Evolutionary conservation across 1,140 invertebrate species (phyloP), one percentile per base, ranked within the genome.

Genomic region (Nixonia krombeini): DNA sequence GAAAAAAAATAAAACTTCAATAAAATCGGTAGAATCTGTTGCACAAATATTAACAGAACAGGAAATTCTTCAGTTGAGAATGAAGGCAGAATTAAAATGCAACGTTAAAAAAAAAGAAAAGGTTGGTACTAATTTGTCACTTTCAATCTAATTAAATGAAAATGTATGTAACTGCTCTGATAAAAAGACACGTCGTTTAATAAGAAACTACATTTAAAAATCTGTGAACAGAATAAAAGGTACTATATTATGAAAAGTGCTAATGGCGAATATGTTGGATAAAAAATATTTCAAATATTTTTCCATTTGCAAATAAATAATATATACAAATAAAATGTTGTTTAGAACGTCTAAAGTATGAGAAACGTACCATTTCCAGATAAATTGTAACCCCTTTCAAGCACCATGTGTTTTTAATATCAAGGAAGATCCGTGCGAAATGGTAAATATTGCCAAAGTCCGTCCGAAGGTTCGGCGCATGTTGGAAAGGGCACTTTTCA

Each of bases 381-480:
- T 84, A 69, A 46, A 53, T 0, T 92, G 90, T 53, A 76, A 89
- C 61, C 86, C 89, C 0, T 29, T 84, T 0, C 53, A 80, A 46
- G 74, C 85, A 2, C 89, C 91, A 1, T 95, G 93, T 72, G 78
- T 95, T 0, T 95, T 91, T 77, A 89, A 95, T 70, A 85, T 95
- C 18, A 79, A 79, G 4, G 80, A 87, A 12, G 93, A 95, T 84
- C 93, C 93, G 0, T 95, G 93, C 72, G 93, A 95, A 78, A 88
- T 81, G 45, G 83, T 88, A 17, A 93, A 95, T 83, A 74, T 95
- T 16, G 89, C 89, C 5, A 47, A 72, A 0, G 31, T 70, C 0
- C 41, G 81, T n/a, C 87, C 87, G 2, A 40, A 78, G 6, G 74
- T 89, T 1, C 29, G 89, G 1, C 37, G 76, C 0, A 74, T 72